These are phyloP conservation scores for Dolomedes plantarius DNA, from an alignment of 2,888 invertebrate genomes.

Conservation along the genomic window DNA sequence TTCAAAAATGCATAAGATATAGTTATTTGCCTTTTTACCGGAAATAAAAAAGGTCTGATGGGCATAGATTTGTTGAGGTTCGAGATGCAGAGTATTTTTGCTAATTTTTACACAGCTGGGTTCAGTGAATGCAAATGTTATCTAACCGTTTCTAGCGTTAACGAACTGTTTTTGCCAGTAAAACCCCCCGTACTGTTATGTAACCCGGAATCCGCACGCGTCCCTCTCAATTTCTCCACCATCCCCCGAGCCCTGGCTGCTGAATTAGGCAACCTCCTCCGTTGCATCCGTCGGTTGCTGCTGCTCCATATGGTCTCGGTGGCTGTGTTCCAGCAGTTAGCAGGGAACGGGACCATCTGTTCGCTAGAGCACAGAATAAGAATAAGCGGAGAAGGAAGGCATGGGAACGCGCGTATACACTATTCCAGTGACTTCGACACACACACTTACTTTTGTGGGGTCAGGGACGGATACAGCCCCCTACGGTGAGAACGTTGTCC, in stretches of 20 bases:
- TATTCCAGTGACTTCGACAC: slow-evolving; percentile 9
- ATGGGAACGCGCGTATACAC: background rate
- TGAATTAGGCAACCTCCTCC: background rate
- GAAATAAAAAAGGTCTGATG: too few species aligned
- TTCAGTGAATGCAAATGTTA: too few species aligned
- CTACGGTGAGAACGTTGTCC: slow-evolving; percentile 7
- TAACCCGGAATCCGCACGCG: too few species aligned
- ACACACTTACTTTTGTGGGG: background rate
- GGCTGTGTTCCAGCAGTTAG: background rate
- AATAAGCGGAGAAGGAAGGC: background rate
- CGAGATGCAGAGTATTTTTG: too few species aligned
- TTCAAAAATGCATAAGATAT: too few species aligned
- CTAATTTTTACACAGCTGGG: too few species aligned
- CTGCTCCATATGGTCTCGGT: slow-evolving; percentile 9
- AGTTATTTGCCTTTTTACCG: too few species aligned
- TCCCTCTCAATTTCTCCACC: background rate
- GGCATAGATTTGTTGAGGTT: too few species aligned
- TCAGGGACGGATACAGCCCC: background rate
- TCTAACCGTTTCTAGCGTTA: too few species aligned
- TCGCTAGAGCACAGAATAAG: background rate
- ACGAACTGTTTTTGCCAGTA: too few species aligned
- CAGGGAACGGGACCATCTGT: background rate
- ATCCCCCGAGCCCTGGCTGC: background rate
- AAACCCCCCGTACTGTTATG: too few species aligned
- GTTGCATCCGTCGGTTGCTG: background rate